phyloP scores from a whole-genome alignment of 2,113 vertebrate genomes.

The Varanus salvator region DNA sequence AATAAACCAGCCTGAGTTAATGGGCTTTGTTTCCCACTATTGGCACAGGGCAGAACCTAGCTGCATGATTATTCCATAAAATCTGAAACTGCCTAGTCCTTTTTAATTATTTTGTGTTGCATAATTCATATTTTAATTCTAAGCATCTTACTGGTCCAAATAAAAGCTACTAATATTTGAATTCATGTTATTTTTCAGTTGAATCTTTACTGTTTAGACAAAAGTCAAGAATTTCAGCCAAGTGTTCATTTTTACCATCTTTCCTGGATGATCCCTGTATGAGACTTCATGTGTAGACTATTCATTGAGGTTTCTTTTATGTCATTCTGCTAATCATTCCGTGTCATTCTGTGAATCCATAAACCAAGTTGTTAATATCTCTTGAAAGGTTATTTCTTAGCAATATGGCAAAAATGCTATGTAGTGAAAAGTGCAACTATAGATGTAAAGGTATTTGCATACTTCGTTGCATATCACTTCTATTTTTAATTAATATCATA shows the following conservation, averaged over 20 bases:
- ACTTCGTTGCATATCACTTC: too few relatives aligned
- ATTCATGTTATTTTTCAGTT: neutral
- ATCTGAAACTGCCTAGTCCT: neutral
- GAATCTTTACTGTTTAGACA: neutral
- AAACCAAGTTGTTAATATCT: neutral
- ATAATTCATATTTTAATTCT: slow-evolving; percentile 2
- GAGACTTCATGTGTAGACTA: neutral
- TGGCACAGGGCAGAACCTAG: neutral
- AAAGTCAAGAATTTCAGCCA: neutral
- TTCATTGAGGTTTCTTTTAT: neutral
- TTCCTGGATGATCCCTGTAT: neutral
- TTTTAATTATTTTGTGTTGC: neutral
- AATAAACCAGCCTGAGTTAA: slow-evolving; percentile 1
- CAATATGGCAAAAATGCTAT: too few relatives aligned
- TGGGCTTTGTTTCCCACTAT: neutral
- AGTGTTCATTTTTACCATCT: neutral
- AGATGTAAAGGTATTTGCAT: neutral
- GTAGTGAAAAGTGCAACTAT: too few relatives aligned
- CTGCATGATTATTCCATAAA: neutral
- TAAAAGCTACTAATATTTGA: neutral
- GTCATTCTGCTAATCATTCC: neutral
- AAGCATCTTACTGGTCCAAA: neutral
- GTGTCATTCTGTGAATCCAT: neutral
- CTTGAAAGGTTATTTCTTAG: neutral
- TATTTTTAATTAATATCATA: neutral